A percentile compares a stretch with the other conserved stretches of the same genome.
Conservation (phyloP, 2,797 vertebrate species). For the Huso huso region DNA sequence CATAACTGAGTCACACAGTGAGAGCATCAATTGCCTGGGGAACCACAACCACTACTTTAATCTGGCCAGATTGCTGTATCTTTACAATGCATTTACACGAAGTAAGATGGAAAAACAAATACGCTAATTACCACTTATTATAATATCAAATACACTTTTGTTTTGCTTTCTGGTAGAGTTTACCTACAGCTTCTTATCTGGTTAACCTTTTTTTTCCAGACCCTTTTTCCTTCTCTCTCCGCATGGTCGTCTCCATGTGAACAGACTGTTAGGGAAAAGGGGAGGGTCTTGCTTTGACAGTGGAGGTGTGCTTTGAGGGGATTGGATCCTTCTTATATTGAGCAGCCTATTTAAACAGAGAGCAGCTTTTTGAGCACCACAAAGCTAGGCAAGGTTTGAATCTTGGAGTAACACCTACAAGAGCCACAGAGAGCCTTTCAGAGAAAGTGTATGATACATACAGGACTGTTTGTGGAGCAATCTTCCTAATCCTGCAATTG, state of each 20-base stretch:
- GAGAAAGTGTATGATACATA: too few species aligned
- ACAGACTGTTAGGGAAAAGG: constrained; percentile 36
- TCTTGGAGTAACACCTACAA: not conserved
- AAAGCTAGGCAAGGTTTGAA: constrained; percentile 41
- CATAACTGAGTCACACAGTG: too few species aligned
- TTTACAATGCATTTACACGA: too few species aligned
- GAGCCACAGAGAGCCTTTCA: not conserved
- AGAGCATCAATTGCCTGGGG: too few species aligned
- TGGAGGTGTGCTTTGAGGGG: constrained; percentile 40
- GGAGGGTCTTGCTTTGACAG: constrained; percentile 40
- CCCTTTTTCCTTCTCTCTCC: not conserved
- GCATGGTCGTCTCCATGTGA: constrained; percentile 52
- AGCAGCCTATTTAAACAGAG: constrained; percentile 49
- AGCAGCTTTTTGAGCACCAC: constrained; percentile 32
- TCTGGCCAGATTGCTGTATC: too few species aligned
- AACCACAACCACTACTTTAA: too few species aligned
- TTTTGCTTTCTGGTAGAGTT: constrained; percentile 13
- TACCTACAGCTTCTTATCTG: constrained; percentile 42
- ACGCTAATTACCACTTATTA: constrained; percentile 17
- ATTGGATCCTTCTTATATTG: constrained; percentile 34
- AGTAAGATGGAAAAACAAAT: constrained; percentile 38
- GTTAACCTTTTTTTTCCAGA: constrained; percentile 25
- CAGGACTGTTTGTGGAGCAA: too few species aligned
- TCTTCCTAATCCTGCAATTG: constrained; percentile 10
- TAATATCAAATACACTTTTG: too few species aligned